Percentiles rank a stretch among this genome's conserved stretches.
phyloP scores from a whole-genome alignment of 2,113 vertebrate genomes.

The Perca flavescens region DNA sequence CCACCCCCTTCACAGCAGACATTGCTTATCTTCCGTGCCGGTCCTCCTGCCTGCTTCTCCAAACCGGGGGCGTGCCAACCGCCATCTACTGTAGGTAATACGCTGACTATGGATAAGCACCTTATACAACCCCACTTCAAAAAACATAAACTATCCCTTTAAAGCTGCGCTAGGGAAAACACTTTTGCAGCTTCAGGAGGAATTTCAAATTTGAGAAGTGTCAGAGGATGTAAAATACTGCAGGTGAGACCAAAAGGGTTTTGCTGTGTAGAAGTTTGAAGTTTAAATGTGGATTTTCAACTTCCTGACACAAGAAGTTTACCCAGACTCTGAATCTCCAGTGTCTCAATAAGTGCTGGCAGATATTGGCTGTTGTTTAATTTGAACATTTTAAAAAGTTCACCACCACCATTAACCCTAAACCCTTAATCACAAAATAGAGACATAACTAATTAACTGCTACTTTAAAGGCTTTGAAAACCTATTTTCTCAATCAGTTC shows the following conservation, averaged over 20 bases:
- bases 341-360: neutral
- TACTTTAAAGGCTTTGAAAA: neutral
- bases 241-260: neutral
- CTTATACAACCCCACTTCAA: too few species aligned
- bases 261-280: neutral
- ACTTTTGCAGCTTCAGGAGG: neutral
- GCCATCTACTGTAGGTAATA: too few species aligned
- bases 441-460: neutral
- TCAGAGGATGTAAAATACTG: neutral
- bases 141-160: too few species aligned
- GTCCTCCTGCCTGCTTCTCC: too few species aligned
- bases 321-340: neutral
- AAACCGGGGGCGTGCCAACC: too few species aligned
- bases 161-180: neutral
- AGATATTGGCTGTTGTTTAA: neutral
- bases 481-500: neutral
- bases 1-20: too few species aligned
- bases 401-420: neutral
- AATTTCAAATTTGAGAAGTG: neutral
- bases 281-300: neutral
- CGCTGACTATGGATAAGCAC: too few species aligned
- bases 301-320: too few species aligned
- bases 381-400: too few species aligned
- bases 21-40: too few species aligned
- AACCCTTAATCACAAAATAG: neutral